Evolutionary conservation across 2,113 vertebrate species (phyloP), one percentile per base, ranked within the genome.

Genomic region (Perca fluviatilis): DNA sequence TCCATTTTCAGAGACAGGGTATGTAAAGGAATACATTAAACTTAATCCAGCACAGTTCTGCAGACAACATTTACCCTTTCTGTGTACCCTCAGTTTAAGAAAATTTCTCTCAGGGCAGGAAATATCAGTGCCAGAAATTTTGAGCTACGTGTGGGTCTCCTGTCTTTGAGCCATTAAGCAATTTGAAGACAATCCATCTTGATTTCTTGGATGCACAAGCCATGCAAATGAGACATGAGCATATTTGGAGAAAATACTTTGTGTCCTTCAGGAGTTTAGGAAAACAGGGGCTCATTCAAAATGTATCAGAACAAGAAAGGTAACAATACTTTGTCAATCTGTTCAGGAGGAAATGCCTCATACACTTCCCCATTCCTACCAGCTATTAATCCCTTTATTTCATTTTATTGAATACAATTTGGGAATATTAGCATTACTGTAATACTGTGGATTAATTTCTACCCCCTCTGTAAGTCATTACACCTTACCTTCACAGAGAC

Each of bases 141-240:
- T 15, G 0, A 61, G 76, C 76, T 63, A 36, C 50, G 51, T 16
- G 8, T 36, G 53, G 71, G 72, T 77, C 82, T 84, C 60, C 58
- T 79, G 69, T 50, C 76, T 60, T 65, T 14, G 36, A 80, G 60
- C n/a, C 65, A 61, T 77, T 71, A 74, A 74, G 71, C 84, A 75
- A 83, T 79, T 53, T 63, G 12, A 90, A 64, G 75, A 64, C 51
- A 75, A 85, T 64, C 76, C 21, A 54, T 82, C 40, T 49, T 66
- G 43, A 88, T 80, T 80, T 91, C 53, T 88, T 82, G 69, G 87
- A 85, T 33, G 21, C 49, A n/a, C n/a, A 25, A 43, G 8, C 47
- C 30, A 80, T 86, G 79, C 83, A 86, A 83, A 92, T 88, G 67
- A 80, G 69, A 78, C 56, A 53, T 68, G 66, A 81, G 77, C 50